These are phyloP conservation scores for Procambarus clarkii DNA, from an alignment of 1,140 invertebrate species.

Conservation along the genomic window DNA sequence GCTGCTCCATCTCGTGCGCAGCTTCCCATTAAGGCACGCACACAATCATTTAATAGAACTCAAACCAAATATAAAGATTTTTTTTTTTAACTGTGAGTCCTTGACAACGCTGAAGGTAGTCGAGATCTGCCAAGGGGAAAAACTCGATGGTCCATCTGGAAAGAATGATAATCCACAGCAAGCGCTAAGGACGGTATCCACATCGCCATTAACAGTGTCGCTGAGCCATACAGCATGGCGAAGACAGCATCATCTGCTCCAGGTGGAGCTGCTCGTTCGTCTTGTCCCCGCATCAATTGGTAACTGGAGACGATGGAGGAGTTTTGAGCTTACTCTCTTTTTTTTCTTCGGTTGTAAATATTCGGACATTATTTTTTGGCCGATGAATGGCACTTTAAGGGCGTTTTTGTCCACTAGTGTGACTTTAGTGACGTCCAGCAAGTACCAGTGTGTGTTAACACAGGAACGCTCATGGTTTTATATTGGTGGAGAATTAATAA, in stretches of 20 bases:
- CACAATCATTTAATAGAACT: no score
- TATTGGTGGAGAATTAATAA: no score
- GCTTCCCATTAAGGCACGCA: no score
- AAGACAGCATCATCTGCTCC: not conserved
- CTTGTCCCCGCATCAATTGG: not conserved
- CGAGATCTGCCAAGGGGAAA: not conserved
- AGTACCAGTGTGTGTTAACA: no score
- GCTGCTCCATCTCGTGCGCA: no score
- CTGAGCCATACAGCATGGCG: not conserved
- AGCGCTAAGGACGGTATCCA: not conserved
- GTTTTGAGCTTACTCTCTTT: not conserved
- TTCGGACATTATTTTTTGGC: not conserved
- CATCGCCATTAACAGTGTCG: not conserved
- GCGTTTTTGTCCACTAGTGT: no score
- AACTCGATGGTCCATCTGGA: not conserved
- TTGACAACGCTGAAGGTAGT: not conserved
- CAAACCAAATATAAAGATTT: not conserved
- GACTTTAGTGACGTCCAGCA: no score
- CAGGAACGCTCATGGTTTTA: no score
- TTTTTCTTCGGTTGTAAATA: not conserved
- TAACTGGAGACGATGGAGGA: not conserved
- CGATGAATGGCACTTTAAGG: not conserved
- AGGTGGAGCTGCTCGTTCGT: no score
- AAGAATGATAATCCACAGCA: not conserved
- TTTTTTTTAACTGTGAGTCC: not conserved